Conservation (phyloP, 2,113 vertebrate genomes). For the Dasyurus viverrinus region DNA sequence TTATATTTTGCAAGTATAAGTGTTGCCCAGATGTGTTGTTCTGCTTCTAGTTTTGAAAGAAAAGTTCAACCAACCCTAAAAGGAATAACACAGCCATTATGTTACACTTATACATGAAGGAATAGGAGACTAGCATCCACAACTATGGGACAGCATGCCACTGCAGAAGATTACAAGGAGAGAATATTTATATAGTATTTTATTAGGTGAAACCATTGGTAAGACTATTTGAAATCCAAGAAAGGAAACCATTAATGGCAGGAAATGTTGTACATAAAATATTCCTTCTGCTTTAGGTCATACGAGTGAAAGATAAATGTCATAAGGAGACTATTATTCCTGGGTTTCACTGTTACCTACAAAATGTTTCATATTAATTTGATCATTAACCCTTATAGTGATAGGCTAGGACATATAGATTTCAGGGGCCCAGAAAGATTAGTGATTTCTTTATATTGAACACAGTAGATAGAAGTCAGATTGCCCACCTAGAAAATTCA, state of each 20-base stretch:
- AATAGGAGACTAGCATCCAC: slow-evolving; percentile 40
- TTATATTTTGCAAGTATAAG: slow-evolving; percentile 36
- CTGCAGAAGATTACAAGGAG: slow-evolving; percentile 69
- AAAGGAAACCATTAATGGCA: slow-evolving; percentile 76
- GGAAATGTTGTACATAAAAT: slow-evolving; percentile 74
- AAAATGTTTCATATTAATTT: slow-evolving; percentile 46
- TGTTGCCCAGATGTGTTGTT: neutral
- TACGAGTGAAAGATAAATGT: slow-evolving; percentile 71
- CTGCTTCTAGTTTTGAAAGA: slow-evolving; percentile 59
- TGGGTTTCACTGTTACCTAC: slow-evolving; percentile 48
- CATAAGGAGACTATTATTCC: slow-evolving; percentile 62
- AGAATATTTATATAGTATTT: slow-evolving; percentile 75
- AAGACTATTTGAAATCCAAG: slow-evolving; percentile 67
- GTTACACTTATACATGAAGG: slow-evolving; percentile 61
- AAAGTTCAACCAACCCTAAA: slow-evolving; percentile 67
- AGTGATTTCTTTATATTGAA: neutral
- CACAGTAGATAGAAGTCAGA: neutral
- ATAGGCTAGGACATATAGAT: neutral
- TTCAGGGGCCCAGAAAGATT: neutral
- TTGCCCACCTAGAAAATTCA: neutral
- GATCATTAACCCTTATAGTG: slow-evolving; percentile 61
- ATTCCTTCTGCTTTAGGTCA: slow-evolving; percentile 66
- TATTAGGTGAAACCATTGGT: slow-evolving; percentile 70
- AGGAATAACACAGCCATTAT: slow-evolving; percentile 53
- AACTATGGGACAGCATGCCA: slow-evolving; percentile 54